Evolutionary conservation across 2,113 vertebrate genomes (phyloP), one percentile per base, ranked within the genome.

Genomic region (Plotosus lineatus): DNA sequence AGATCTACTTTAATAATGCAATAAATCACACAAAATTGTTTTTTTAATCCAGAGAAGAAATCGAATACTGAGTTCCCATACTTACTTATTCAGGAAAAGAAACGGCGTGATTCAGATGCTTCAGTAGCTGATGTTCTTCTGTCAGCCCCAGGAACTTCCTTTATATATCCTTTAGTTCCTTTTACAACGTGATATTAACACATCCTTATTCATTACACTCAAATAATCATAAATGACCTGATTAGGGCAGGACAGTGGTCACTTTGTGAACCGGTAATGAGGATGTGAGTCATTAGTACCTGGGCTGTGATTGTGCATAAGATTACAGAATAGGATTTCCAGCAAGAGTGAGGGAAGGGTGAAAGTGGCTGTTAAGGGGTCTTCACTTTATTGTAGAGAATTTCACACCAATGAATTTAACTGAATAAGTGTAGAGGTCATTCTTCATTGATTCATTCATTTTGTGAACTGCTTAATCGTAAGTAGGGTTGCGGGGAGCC

Each of bases 141-240:
- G 15, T 65, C 26, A 48, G 33, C 65, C 23, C 5, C 68, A 50
- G 38, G 38, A 63, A 53, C 36, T 28, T 31, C 26, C 79, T 66
- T 84, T 86, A 82, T 89, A 89, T 89, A 88, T 51, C 56, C 55
- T 42, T 76, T n/a, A 26, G 14, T 65, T 19, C 15, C 23, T n/a
- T 46, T 71, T 38, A 61, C 51, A 74, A 58, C 77, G 80, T 87
- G 86, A 85, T 60, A 56, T 63, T 75, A 73, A n/a, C 48, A 69
- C 58, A 23, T 55, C 71, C 76, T 78, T 63, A 58, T 14, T 55
- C 80, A 79, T 86, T 86, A 88, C 73, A 81, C 83, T 84, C 61
- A 87, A 75, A 77, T 40, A 56, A 42, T 28, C 60, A 14, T 87
- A 81, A 84, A 81, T 82, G 78, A 75, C 68, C 86, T 84, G 73